These are phyloP conservation scores for Xenus cinereus DNA, from an alignment of 2,113 vertebrate genomes.

Conservation along the genomic window DNA sequence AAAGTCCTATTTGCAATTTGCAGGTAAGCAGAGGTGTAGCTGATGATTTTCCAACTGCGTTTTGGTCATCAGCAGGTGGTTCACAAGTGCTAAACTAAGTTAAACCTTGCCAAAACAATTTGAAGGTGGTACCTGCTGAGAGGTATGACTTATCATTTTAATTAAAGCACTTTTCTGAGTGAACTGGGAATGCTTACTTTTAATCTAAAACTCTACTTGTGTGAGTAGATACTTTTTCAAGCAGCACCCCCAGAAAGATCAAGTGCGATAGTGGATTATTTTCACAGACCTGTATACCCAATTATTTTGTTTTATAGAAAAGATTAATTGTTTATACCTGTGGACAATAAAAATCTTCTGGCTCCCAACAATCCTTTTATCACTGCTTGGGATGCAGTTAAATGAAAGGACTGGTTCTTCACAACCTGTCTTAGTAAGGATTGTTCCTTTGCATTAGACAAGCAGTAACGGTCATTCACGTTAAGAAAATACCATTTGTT, in stretches of 20 bases:
- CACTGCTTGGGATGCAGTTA: not conserved
- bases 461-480: not conserved
- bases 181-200: not conserved
- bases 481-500: not conserved
- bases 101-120: not conserved
- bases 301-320: not conserved
- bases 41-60: not conserved
- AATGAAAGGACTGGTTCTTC: not conserved
- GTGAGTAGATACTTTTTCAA: not conserved
- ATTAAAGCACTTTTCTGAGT: not conserved
- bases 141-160: not conserved
- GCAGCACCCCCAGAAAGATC: not conserved
- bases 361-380: not conserved
- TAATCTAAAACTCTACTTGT: not conserved
- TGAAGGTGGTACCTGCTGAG: not conserved
- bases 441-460: not conserved
- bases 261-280: not conserved
- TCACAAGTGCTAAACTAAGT: not conserved
- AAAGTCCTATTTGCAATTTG: not conserved
- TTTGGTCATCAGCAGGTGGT: not conserved
- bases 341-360: not conserved
- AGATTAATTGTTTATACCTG: not conserved
- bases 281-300: not conserved
- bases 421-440: not conserved
- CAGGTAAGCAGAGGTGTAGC: not conserved